A percentile compares a stretch with the other conserved stretches of the same genome.
Evolutionary conservation across 2,888 invertebrate species (phyloP).

Genomic region (Yponomeuta cagnagella): DNA sequence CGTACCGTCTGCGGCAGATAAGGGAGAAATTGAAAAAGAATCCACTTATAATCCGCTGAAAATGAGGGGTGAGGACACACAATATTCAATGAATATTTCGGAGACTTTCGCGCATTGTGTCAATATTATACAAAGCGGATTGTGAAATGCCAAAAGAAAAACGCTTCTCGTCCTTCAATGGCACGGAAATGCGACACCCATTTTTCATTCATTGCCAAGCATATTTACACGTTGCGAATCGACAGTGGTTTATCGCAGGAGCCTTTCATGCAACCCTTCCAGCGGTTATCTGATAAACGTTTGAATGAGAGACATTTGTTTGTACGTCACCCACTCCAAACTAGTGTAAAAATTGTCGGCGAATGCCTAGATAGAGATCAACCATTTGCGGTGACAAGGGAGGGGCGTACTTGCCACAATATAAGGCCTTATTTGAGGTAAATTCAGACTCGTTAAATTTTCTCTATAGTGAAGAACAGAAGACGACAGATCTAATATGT

Average conservation of each 20-base stretch:
- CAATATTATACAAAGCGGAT: conserved; percentile 18
- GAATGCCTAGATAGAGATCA: conserved; percentile 69
- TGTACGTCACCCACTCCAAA: conserved; percentile 59
- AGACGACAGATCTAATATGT: not conserved
- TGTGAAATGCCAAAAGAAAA: conserved; percentile 24
- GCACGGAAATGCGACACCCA: conserved; percentile 49
- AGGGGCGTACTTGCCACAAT: conserved; percentile 26
- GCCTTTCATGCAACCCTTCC: conserved; percentile 67
- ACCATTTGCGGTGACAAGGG: conserved; percentile 48
- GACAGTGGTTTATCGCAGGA: conserved; percentile 59
- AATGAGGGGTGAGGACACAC: not conserved
- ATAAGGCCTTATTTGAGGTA: no score
- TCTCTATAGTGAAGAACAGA: not conserved
- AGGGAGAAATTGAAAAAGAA: not conserved
- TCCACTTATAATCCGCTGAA: not conserved
- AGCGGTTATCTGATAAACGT: conserved; percentile 64
- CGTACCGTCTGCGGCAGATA: not conserved
- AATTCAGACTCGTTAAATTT: not conserved
- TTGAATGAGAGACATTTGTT: conserved; percentile 71
- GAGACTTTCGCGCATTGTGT: not conserved
- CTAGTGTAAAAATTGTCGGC: conserved; percentile 73
- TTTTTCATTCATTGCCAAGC: conserved; percentile 62
- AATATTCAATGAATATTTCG: conserved; percentile 2
- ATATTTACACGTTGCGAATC: conserved; percentile 64
- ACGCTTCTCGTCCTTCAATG: conserved; percentile 36